phyloP scores from a whole-genome alignment of 2,888 invertebrate genomes.

The Pherbina coryleti region DNA sequence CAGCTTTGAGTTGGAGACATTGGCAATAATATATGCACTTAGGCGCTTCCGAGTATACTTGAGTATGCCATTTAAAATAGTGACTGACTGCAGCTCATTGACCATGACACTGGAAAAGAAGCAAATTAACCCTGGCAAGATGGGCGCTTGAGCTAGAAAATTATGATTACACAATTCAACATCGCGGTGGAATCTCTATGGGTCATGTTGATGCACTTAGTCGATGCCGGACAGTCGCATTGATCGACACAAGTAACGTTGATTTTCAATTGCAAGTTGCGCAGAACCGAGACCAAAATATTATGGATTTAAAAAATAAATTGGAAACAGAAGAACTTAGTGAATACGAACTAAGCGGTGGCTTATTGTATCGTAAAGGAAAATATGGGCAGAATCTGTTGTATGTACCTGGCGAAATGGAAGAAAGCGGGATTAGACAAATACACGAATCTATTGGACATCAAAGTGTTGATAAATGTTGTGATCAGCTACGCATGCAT shows the following conservation, averaged over 20 bases:
- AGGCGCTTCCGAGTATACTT: constrained; percentile 35
- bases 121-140: constrained; percentile 8
- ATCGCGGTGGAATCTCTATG: constrained; percentile 24
- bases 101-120: constrained; percentile 26
- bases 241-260: constrained; percentile 13
- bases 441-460: constrained; percentile 37
- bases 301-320: constrained; percentile 20
- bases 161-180: constrained; percentile 22
- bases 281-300: constrained; percentile 30
- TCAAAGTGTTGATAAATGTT: constrained; percentile 31
- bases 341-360: constrained; percentile 31
- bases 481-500: constrained; percentile 9
- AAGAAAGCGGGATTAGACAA: constrained; percentile 9
- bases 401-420: constrained; percentile 13
- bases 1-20: constrained; percentile 17
- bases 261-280: constrained; percentile 21
- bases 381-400: constrained; percentile 6
- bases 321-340: constrained; percentile 23
- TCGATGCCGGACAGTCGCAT: not conserved
- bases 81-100: constrained; percentile 30
- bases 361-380: constrained; percentile 30
- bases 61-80: not conserved
- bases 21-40: constrained; percentile 29
- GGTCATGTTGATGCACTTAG: constrained; percentile 34
- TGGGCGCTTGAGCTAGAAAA: constrained; percentile 35